Percentiles rank a stretch among this genome's conserved stretches.
phyloP scores from a whole-genome alignment of 2,797 vertebrate genomes.

The Leucoraja ocellata region DNA sequence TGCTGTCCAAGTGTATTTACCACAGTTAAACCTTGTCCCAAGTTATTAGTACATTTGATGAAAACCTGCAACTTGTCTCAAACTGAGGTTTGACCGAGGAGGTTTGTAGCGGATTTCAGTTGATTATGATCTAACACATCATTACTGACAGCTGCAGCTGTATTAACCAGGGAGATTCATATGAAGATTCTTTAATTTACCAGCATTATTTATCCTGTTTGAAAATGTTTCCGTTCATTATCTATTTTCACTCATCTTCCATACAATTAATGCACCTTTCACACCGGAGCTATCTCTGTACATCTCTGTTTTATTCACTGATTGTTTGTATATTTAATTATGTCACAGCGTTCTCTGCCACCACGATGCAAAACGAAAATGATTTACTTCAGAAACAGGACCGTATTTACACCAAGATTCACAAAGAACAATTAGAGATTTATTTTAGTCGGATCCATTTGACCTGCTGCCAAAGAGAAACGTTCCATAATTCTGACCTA shows the following conservation, averaged over 20 bases:
- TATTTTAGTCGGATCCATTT: neutral
- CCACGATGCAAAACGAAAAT: neutral
- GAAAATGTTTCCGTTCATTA: constrained; percentile 14
- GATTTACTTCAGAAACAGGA: neutral
- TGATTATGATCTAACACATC: constrained; percentile 31
- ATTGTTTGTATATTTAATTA: neutral
- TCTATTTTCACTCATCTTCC: neutral
- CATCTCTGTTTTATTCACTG: neutral
- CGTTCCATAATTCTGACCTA: neutral
- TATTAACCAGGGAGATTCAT: constrained; percentile 13
- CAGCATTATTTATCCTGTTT: constrained; percentile 7
- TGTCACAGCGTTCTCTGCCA: neutral
- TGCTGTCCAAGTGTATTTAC: neutral
- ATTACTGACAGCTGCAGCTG: constrained; percentile 17
- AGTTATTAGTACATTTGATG: constrained; percentile 3
- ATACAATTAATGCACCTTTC: constrained; percentile 1
- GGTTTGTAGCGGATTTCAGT: neutral
- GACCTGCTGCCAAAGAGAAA: neutral
- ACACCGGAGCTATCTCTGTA: neutral
- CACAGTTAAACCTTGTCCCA: neutral
- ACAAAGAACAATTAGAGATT: neutral
- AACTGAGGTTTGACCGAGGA: constrained; percentile 7
- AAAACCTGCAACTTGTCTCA: neutral
- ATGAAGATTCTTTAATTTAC: neutral
- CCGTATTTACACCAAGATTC: neutral